Evolutionary conservation across 2,888 invertebrate species (phyloP), one percentile per base, ranked within the genome.

Genomic region (Rhamphomyia laevipes): DNA sequence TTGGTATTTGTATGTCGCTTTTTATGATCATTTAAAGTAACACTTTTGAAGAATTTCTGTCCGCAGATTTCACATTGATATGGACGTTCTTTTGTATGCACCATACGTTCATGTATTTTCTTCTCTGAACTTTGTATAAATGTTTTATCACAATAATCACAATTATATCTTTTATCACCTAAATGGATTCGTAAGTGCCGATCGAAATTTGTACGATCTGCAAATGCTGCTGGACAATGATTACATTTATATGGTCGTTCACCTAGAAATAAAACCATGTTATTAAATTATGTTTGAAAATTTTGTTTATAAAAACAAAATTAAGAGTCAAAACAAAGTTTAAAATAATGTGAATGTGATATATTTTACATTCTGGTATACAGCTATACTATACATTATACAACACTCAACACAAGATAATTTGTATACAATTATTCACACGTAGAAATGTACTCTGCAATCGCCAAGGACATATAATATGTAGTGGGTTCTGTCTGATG

Each of bases 21-120:
- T 12, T 27, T 13, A 44, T 52, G 52, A 11, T 63, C 63, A 4
- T 58, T 61, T 37, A 65, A 46, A 31, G 59, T 63, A 47, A 61
- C 61, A 48, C 61, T 60, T 31, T 58, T 61, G 7, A 63, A 60
- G 47, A 61, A 65, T 13, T 60, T 60, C 21, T 59, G 61, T 17
- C 66, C 65, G 30, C 65, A 65, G 38, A 58, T 59, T 47, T 65
- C 66, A 45, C 65, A 65, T 0, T 66, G 58, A 27, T 59, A 64
- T 9, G 64, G 58, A 45, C 60, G 62, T n/a, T 61, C 57, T 13
- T 57, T 57, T 15, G 61, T 58, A 33, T 65, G 65, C 4, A 27
- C 23, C 15, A 57, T 56, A 15, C 61, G 59, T 43, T 55, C 57
- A 43, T 65, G 65, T 17, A 57, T 59, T 23, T 59, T 59, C 52